These are phyloP conservation scores for Gallinago paraguaiae DNA, from an alignment of 2,113 vertebrate genomes.

Conservation along the genomic window DNA sequence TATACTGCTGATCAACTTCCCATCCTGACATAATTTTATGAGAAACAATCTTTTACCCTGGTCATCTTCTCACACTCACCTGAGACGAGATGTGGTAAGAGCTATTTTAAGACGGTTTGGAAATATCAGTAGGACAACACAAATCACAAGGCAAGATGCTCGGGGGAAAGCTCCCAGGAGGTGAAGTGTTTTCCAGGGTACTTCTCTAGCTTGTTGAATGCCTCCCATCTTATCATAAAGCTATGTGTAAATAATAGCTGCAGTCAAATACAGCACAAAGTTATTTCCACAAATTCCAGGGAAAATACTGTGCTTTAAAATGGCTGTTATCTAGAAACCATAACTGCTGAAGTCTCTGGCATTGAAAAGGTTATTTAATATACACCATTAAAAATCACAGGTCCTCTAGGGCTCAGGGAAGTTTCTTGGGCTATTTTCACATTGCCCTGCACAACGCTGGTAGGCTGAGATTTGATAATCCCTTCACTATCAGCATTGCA, in stretches of 20 bases:
- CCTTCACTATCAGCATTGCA: not conserved
- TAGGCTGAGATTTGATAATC: not conserved
- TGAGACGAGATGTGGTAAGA: not conserved
- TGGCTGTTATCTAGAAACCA: not conserved
- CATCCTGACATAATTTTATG: not conserved
- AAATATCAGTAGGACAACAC: not conserved
- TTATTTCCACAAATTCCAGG: not conserved
- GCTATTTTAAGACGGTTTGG: not conserved
- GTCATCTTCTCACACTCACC: not conserved
- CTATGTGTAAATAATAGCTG: not conserved
- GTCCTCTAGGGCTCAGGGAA: not conserved
- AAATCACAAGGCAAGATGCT: not conserved
- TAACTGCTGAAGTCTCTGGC: not conserved
- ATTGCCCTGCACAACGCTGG: not conserved
- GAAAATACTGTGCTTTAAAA: not conserved
- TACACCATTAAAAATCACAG: not conserved
- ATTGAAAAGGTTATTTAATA: not conserved
- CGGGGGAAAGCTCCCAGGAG: not conserved
- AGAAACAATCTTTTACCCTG: not conserved
- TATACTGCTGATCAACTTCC: not conserved
- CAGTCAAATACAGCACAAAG: not conserved
- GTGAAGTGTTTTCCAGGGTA: not conserved
- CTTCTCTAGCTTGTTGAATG: not conserved
- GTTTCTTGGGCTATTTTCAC: not conserved
- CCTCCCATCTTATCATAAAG: not conserved